Base-by-base conservation (phyloP, 2,113 vertebrate genomes). In the Coturnix japonica region DNA sequence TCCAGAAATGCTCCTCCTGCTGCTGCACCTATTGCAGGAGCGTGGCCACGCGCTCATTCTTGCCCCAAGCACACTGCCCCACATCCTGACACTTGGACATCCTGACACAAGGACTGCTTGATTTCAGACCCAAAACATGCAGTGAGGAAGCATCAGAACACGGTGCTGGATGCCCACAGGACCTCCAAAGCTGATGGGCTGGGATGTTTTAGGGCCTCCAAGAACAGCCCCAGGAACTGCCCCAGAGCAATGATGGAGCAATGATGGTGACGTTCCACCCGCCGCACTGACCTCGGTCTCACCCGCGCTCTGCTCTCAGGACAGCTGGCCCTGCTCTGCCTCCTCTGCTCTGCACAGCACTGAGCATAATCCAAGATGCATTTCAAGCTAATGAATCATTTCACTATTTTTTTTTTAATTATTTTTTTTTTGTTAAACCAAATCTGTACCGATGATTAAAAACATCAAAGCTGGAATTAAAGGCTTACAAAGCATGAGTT, bases 381-480 rank as follows among this genome's bases (percentile, higher is more conserved):
- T 43, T 85, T 73, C 22, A 33, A 85, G 81, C 96, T 94, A 96
- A 93, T 95, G 94, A 94, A 96, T 95, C 95, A 92, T 87, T 57
- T 57, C 30, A 20, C 26, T 28, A 15, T 44, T 41, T 41, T 13
- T 11, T 46, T 46, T 46, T 46, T 37, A 7, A 8, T 37, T 37
- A 37, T 46, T 60, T 33, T 28, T 53, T 23, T 33, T 61, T 61
- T 26, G 17, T 92, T 89, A 66, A 39, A 80, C 84, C 92, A 85
- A 92, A 94, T 96, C 94, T 91, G 89, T 59, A 0, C 86, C 16
- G 81, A 82, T 94, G 91, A 96, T 96, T 96, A 94, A 93, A 96
- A 96, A 85, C 94, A 95, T 94, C 89, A 96, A 95, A 96, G 95
- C 92, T 89, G 91, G 94, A 94, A 94, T 96, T 96, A 96, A 93